Evolutionary conservation across 2,888 invertebrate species (phyloP), one percentile per base, ranked within the genome.

Genomic region (Drosophila melanosoma): DNA sequence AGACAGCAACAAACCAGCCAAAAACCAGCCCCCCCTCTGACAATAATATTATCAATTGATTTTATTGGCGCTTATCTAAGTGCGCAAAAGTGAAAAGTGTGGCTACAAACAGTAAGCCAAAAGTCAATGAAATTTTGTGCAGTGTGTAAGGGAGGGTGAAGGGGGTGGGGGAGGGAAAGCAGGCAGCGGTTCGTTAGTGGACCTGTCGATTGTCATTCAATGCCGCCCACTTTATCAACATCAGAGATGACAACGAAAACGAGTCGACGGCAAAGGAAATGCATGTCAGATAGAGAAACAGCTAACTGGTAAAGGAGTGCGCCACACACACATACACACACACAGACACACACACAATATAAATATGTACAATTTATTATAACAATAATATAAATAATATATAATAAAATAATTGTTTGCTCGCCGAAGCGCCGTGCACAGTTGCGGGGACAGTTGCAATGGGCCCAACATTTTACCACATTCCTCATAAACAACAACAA

Each of bases 31-130:
- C 48, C 20, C 42, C n/a, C 26, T 12, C 26, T 38, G 11, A 58
- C 33, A 59, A 66, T 68, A 72, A 69, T 75, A 76, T 83, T 83
- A 82, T 84, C 75, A 70, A 77, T 71, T 67, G 42, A 57, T 66
- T 70, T 60, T 68, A 68, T 79, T 84, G 87, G 68, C 26, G 77
- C 83, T 86, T 88, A 86, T 88, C 86, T 81, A 83, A 86, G 63
- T 85, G 81, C 88, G 87, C 87, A 85, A 71, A 77, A 70, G 66
- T 70, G 65, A 36, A 56, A 77, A 72, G 53, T 70, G 62, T 38
- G 58, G 49, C 59, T 52, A 20, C 42, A n/a, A 52, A 20, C 12
- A 32, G 7, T 3, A 12, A 40, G 56, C 3, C 40, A 40, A 32
- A 6, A 52, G 36, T 35, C 56, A 42, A 45, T 11, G 45, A 17